These are phyloP conservation scores for Colletes gigas DNA, from an alignment of 1,140 invertebrate genomes.

Conservation along the genomic window DNA sequence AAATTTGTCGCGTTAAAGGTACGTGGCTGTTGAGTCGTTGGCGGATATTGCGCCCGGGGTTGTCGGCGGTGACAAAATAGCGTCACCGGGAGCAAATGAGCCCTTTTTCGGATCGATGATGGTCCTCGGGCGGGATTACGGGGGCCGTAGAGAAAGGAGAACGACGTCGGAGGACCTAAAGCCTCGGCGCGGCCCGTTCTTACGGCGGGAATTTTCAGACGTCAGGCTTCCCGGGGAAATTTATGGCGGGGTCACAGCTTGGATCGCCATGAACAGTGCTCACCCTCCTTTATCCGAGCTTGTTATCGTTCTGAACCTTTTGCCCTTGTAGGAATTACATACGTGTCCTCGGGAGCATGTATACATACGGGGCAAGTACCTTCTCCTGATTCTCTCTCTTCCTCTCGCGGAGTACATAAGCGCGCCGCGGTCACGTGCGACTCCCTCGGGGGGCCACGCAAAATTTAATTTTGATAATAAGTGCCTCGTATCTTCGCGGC, in stretches of 20 bases:
- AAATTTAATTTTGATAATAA: conserved; percentile 50
- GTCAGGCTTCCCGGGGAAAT: conserved; percentile 61
- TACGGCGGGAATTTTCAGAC: conserved; percentile 65
- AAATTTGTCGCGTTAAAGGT: conserved; percentile 51
- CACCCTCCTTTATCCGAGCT: conserved; percentile 65
- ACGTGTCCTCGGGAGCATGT: conserved; percentile 33
- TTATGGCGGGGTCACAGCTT: conserved; percentile 69
- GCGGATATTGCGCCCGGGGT: conserved; percentile 46
- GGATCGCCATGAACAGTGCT: conserved; percentile 69
- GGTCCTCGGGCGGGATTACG: conserved; percentile 56
- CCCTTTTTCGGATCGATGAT: conserved; percentile 61
- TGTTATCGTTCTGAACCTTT: conserved; percentile 67
- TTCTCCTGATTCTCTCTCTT: neutral
- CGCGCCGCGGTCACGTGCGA: neutral
- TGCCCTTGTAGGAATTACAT: conserved; percentile 60
- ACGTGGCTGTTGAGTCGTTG: conserved; percentile 34
- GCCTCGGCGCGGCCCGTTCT: conserved; percentile 59
- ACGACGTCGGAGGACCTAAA: conserved; percentile 17
- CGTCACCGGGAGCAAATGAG: conserved; percentile 57
- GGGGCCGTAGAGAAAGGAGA: conserved; percentile 20
- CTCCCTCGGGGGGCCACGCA: neutral
- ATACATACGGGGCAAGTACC: neutral
- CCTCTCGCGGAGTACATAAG: neutral
- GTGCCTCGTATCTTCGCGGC: conserved; percentile 7
- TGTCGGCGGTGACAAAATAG: conserved; percentile 62